These are phyloP conservation scores for Drusus annulatus DNA, from an alignment of 1,140 invertebrate genomes.

Conservation along the genomic window DNA sequence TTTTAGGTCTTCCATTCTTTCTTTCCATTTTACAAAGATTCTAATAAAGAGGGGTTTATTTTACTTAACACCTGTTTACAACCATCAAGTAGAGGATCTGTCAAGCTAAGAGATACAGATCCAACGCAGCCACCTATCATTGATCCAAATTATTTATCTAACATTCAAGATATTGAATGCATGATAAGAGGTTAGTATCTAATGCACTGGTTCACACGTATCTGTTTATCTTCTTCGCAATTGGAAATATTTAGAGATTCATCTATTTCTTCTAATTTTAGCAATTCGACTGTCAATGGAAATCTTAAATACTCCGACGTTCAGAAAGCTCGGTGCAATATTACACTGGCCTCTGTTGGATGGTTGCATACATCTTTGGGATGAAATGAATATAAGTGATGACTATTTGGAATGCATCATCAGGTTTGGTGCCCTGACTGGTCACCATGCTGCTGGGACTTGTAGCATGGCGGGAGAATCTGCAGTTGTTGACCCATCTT, in stretches of 20 bases:
- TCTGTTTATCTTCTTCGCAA: too few species aligned
- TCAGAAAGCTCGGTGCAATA: constrained; percentile 74
- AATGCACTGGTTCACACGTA: too few species aligned
- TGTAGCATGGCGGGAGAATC: constrained; percentile 73
- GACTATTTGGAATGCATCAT: constrained; percentile 79
- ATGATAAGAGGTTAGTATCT: constrained; percentile 72
- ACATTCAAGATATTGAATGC: constrained; percentile 75
- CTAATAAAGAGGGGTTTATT: constrained; percentile 78
- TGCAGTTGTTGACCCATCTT: constrained; percentile 73
- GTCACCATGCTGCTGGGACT: constrained; percentile 80
- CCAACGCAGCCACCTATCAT: constrained; percentile 78
- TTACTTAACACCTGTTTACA: constrained; percentile 77
- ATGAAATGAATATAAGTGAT: constrained; percentile 67
- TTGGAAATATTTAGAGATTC: background rate
- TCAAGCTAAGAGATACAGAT: constrained; percentile 72
- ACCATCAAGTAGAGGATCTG: constrained; percentile 77
- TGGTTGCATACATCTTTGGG: constrained; percentile 72
- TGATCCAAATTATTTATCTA: constrained; percentile 82
- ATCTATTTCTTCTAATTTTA: constrained; percentile 60
- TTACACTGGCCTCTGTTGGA: constrained; percentile 77
- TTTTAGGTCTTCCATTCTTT: constrained; percentile 75
- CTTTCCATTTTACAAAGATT: constrained; percentile 77
- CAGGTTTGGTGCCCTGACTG: constrained; percentile 75
- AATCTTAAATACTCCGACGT: constrained; percentile 72
- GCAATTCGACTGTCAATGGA: constrained; percentile 75